A percentile compares a stretch with the other conserved stretches of the same genome.
phyloP scores from a whole-genome alignment of 53 echinoderm and acorn worm genomes.

The Mesocentrotus franciscanus region DNA sequence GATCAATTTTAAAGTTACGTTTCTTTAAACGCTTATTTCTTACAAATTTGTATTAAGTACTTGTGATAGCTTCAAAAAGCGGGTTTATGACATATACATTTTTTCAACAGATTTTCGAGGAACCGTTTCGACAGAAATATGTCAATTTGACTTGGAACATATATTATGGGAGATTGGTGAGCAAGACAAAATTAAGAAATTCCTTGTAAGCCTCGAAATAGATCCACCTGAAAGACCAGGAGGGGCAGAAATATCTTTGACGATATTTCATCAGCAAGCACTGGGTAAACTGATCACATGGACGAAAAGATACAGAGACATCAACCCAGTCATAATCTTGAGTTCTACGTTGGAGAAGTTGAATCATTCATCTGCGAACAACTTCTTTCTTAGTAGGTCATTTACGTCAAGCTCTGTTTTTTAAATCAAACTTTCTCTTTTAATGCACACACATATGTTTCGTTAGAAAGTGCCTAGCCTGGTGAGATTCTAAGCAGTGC shows the following conservation, averaged over 20 bases:
- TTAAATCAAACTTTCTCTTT: too few relatives aligned
- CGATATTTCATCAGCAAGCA: not conserved
- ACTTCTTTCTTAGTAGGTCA: not conserved
- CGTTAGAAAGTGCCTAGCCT: too few relatives aligned
- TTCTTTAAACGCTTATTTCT: too few relatives aligned
- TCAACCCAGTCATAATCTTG: not conserved
- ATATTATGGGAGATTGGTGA: not conserved
- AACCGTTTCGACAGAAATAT: not conserved
- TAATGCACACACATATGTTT: too few relatives aligned
- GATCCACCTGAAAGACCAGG: not conserved
- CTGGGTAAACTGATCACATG: not conserved
- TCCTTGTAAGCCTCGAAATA: not conserved
- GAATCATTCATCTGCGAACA: not conserved
- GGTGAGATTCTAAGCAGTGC: too few relatives aligned
- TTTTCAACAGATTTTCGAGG: not conserved
- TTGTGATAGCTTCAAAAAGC: too few relatives aligned
- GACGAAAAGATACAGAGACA: not conserved
- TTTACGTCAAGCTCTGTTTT: too few relatives aligned
- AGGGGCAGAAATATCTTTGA: not conserved
- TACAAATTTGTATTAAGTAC: too few relatives aligned
- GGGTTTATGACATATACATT: not conserved
- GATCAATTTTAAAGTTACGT: too few relatives aligned
- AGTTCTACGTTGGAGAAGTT: not conserved
- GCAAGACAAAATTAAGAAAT: not conserved
- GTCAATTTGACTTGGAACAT: not conserved